Evolutionary conservation across 2,113 vertebrate species (phyloP).

Genomic region (Phodopus roborovskii): DNA sequence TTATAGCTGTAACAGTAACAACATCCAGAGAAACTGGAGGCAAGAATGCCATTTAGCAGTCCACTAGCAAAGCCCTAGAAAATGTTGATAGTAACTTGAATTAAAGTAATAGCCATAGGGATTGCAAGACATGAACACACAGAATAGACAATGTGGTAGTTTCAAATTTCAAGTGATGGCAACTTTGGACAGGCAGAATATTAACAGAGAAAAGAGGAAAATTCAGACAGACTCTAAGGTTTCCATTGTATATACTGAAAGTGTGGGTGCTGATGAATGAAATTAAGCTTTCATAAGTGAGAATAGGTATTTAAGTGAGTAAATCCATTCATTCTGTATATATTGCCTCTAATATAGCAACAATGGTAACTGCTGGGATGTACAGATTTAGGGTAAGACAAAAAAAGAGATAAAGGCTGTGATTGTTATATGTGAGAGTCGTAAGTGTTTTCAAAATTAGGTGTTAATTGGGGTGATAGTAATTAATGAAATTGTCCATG

Average conservation of each 20-base stretch:
- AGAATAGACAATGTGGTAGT: not conserved
- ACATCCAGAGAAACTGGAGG: conserved; percentile 35
- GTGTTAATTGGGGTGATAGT: not conserved
- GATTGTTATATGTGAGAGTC: not conserved
- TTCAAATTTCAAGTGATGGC: conserved; percentile 16
- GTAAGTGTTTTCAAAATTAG: not conserved
- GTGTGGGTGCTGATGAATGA: not conserved
- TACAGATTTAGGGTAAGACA: not conserved
- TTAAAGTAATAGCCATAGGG: not conserved
- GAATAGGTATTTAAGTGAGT: not conserved
- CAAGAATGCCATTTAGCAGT: conserved; percentile 3
- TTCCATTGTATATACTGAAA: not conserved
- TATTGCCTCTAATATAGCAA: not conserved
- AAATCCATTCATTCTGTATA: not conserved
- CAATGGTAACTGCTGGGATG: not conserved
- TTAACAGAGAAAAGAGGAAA: not conserved
- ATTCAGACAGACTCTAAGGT: not conserved
- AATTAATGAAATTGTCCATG: not conserved
- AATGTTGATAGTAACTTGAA: not conserved
- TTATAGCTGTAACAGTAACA: conserved; percentile 45
- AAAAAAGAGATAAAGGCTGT: not conserved
- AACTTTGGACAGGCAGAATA: not conserved
- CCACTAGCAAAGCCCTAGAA: not conserved
- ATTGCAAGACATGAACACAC: not conserved
- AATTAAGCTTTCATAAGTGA: not conserved